Evolutionary conservation across 1,140 invertebrate genomes (phyloP), one percentile per base, ranked within the genome.

Genomic region (Luehdorfia chinensis): DNA sequence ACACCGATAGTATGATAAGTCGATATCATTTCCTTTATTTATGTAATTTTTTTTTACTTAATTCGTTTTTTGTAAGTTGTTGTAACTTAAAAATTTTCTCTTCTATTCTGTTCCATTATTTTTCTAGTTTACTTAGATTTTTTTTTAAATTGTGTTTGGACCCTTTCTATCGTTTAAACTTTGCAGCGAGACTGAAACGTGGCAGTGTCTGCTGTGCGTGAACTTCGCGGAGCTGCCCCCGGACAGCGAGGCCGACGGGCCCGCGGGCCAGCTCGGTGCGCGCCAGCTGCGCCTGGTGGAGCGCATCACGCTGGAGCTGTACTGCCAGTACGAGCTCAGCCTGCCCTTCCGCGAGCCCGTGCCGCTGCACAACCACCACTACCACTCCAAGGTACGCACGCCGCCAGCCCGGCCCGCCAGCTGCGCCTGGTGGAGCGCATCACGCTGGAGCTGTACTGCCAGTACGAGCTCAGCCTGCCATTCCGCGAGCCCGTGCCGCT

Each of bases 181-280:
- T 78, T 87, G 44, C 72, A 95, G 93, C 59, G 94, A 95, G 78
- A 93, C 92, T 50, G 95, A 96, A 76, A 93, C 93, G 11, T 98
- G 96, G 95, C 94, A 95, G 66, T 98, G 96, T 84, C 90, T 96
- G 65, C 86, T 97, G 37, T 97, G 96, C 89, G 93, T 92, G 39
- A 94, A 94, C 87, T 91, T 94, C 57, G 89, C 92, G 32, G 92
- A 93, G 66, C 88, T 91, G 50, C 85, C 89, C 15, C 47, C 37
- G 11, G 62, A 55, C 28, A 74, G 27, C 62, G 83, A 30, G 85
- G 78, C 5, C 89, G 90, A 49, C 36, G 57, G 86, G 5, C 86
- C 87, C 32, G n/a, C n/a, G n/a, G 61, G 43, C 27, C 68, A 93
- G 84, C 90, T 96, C 37, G 91, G 6, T 2, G 52, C 50, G 1